A percentile compares a stretch with the other conserved stretches of the same genome.
Conservation (phyloP, 2,888 invertebrate species). For the Drosophila kanekoi region DNA sequence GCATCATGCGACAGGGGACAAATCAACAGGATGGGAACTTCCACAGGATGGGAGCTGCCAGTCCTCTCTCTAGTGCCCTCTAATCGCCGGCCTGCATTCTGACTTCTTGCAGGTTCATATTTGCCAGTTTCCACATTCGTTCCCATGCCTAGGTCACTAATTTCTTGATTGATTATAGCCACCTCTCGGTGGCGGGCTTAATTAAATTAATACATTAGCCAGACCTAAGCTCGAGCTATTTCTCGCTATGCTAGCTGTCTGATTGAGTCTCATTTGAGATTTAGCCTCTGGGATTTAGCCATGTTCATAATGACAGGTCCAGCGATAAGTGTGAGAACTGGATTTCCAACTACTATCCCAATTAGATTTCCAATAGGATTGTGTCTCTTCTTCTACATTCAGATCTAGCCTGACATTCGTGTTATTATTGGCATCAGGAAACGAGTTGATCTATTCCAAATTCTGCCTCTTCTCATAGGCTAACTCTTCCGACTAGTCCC, state of each 20-base stretch:
- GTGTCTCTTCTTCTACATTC: too few relatives aligned
- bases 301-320: background rate
- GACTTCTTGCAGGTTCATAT: background rate
- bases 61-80: constrained; percentile 16
- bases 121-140: constrained; percentile 15
- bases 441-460: background rate
- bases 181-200: constrained; percentile 11
- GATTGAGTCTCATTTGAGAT: constrained; percentile 24
- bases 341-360: too few relatives aligned
- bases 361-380: too few relatives aligned
- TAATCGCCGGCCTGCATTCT: constrained; percentile 9
- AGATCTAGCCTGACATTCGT: too few relatives aligned
- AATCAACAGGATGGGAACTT: constrained; percentile 4
- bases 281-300: background rate
- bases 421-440: background rate
- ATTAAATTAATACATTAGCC: constrained; percentile 11
- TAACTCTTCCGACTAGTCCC: too few relatives aligned
- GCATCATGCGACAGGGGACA: constrained; percentile 13
- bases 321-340: constrained; percentile 3
- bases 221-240: constrained; percentile 9
- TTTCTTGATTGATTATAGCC: constrained; percentile 42
- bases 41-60: background rate
- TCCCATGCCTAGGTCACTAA: constrained; percentile 28
- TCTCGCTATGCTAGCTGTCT: constrained; percentile 5
- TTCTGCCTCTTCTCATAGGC: background rate